Evolutionary conservation across 2,888 invertebrate species (phyloP).

Genomic region (Cheilosia scutellata): DNA sequence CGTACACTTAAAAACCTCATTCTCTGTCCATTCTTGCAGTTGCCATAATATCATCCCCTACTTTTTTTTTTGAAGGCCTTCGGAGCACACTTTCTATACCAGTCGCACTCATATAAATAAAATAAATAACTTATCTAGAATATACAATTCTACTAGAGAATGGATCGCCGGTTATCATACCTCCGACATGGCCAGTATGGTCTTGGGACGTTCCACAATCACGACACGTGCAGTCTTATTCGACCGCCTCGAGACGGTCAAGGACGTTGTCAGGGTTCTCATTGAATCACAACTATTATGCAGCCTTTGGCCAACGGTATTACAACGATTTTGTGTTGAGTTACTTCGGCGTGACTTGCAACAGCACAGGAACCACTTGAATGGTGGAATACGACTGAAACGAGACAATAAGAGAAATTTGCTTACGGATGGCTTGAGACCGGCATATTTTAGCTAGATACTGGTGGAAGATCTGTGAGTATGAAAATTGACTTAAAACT

Average conservation of each 20-base stretch:
- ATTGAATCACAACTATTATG: slow-evolving; percentile 84
- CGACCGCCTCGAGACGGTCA: slow-evolving; percentile 83
- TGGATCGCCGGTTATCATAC: slow-evolving; percentile 81
- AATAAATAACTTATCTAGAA: slow-evolving; percentile 73
- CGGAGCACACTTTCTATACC: no score
- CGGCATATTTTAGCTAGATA: not conserved
- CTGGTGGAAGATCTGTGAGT: not conserved
- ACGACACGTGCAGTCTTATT: slow-evolving; percentile 81
- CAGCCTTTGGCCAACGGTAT: slow-evolving; percentile 82
- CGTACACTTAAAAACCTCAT: no score
- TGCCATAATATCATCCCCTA: no score
- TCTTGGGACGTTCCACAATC: slow-evolving; percentile 82
- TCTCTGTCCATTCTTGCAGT: no score
- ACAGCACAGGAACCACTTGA: slow-evolving; percentile 87
- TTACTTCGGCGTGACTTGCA: slow-evolving; percentile 84
- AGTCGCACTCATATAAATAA: slow-evolving; percentile 74
- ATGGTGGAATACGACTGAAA: slow-evolving; percentile 86
- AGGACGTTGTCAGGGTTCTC: slow-evolving; percentile 83
- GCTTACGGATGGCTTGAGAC: slow-evolving; percentile 19
- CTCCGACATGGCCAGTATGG: slow-evolving; percentile 82
- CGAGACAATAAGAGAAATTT: slow-evolving; percentile 16
- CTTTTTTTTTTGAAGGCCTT: no score
- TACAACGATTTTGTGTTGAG: slow-evolving; percentile 81
- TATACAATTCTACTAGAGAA: slow-evolving; percentile 78
- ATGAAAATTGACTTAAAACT: slow-evolving; percentile 77